Base-by-base conservation (phyloP, 2,113 vertebrate species). In the Siphamia tubifer region DNA sequence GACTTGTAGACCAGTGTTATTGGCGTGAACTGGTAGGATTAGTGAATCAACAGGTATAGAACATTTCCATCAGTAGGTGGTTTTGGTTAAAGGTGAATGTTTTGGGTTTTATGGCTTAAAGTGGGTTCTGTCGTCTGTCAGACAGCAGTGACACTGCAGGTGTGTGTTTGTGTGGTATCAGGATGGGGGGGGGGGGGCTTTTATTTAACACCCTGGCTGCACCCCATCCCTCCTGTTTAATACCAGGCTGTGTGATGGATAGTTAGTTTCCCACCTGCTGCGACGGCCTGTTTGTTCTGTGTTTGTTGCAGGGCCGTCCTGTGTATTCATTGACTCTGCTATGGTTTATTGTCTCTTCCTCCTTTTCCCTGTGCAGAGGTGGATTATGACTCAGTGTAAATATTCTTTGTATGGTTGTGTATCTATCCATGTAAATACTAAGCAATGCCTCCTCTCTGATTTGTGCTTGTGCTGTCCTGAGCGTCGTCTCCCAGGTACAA, bases 141-240 rank as follows among this genome's bases (percentile, higher is more conserved):
- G n/a, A n/a, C n/a, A n/a, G n/a, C n/a, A n/a, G n/a, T n/a, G n/a
- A n/a, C n/a, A n/a, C n/a, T 27, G 31, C 19, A n/a, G 13, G 21
- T 27, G 13, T 25, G 16, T 19, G n/a, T 12, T 3, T 45, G 8
- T 55, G 17, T 65, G 38, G 27, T 20, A 36, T 44, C 2, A 62
- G 21, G 9, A 2, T 21, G 8, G 24, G 31, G 13, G 31, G 56
- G 56, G 25, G n/a, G 30, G 70, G 70, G 8, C 55, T 58, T 78
- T 75, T 78, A 77, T 86, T 76, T 61, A 74, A 52, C 55, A 66
- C 28, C 68, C 83, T 78, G 51, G 3, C 67, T 85, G 73, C 83
- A 79, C 79, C 56, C 38, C 34, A 42, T 24, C 19, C 44, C 8
- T 6, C 25, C 39, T 3, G 10, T 53, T 51, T 45, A 47, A 47